Conservation (phyloP, 2,888 invertebrate species). For the Argyra leucocephala region DNA sequence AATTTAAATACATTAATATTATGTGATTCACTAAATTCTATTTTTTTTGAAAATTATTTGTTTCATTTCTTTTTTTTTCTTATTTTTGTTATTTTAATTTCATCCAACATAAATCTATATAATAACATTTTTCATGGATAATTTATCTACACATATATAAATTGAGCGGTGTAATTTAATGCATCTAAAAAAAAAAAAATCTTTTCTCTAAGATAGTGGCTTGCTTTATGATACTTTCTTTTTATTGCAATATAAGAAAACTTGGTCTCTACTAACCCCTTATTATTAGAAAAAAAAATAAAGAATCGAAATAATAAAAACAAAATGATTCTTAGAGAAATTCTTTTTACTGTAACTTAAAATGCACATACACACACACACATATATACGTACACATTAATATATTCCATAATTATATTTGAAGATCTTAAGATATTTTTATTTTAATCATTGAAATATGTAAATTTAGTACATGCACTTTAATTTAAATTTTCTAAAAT, state of each 20-base stretch:
- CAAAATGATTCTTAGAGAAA: neutral
- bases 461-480: neutral
- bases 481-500: neutral
- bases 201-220: neutral
- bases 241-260: neutral
- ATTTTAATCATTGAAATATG: constrained; percentile 2
- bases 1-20: neutral
- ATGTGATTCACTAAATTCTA: neutral
- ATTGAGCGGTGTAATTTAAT: constrained; percentile 6
- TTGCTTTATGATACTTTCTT: neutral
- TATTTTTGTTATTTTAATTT: neutral
- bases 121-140: neutral
- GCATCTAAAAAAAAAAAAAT: neutral
- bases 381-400: neutral
- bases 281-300: too few species aligned
- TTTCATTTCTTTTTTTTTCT: neutral
- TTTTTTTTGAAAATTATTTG: neutral
- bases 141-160: neutral
- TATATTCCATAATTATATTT: neutral
- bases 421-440: neutral
- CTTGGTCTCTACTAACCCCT: too few species aligned
- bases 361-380: neutral
- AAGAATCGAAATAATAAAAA: too few species aligned
- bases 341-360: neutral
- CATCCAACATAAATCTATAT: neutral